Evolutionary conservation across 2,113 vertebrate species (phyloP), one percentile per base, ranked within the genome.

Genomic region (Crypturellus undulatus): DNA sequence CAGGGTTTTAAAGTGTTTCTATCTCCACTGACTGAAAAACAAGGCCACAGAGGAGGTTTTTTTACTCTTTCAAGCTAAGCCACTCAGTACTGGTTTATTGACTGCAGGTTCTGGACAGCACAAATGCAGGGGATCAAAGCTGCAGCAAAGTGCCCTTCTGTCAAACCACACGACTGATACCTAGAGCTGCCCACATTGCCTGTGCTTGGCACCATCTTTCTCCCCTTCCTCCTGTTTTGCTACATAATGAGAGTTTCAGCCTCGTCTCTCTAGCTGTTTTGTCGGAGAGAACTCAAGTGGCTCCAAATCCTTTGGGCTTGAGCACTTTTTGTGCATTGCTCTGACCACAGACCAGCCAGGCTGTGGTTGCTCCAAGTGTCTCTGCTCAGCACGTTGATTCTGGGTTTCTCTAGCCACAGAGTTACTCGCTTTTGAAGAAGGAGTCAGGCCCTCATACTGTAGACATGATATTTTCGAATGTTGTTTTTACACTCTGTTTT

Each of bases 1-100:
- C 25, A 4, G 1, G 20, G 77, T 80, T 95, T 96, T 92, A 36
- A 94, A 90, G 87, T 71, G 78, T 77, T 93, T 49, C 87, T 79
- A 49, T 58, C 63, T 81, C 78, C 64, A n/a, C 71, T 76, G 72
- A 36, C 52, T 25, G 87, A 69, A 86, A 95, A 94, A 89, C 30
- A 42, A 93, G 26, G 69, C 90, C 83, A 68, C 43, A 47, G 92
- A 76, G 19, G 38, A 88, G 51, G 19, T 9, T 47, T 47, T 60
- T 93, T 70, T 78, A 6, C 1, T 70, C 32, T 69, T 85, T 92
- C 52, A 4, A 69, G 70, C 59, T 42, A 52, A 58, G 22, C 52
- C 78, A 1, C 64, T 84, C 1, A 1, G 47, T 12, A 32, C 52
- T 79, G 70, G 51, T 88, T 92, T 92, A 59, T 71, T 86, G 77